Conservation (phyloP, 1,140 invertebrate genomes). For the Venturia canescens region DNA sequence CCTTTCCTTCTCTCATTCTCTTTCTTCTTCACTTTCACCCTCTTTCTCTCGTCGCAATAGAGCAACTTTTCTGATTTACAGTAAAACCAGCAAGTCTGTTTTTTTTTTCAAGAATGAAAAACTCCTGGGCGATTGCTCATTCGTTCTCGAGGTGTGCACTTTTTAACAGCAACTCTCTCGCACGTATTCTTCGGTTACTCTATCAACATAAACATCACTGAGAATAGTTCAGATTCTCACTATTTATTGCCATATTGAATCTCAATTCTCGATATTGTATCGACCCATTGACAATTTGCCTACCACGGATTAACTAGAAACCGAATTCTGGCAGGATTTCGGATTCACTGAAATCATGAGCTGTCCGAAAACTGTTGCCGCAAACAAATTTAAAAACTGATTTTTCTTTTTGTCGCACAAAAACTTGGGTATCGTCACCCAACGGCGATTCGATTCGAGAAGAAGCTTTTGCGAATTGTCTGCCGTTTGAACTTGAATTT, state of each 20-base stretch:
- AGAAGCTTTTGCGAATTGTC: too few species aligned
- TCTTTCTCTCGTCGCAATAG: neutral
- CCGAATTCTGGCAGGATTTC: too few species aligned
- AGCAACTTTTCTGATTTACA: neutral
- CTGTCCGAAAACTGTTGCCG: too few species aligned
- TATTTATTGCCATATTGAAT: neutral
- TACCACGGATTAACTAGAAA: neutral
- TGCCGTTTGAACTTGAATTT: too few species aligned
- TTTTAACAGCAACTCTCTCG: neutral
- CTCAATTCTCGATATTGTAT: neutral
- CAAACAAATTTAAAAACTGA: too few species aligned
- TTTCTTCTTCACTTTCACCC: neutral
- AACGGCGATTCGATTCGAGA: too few species aligned
- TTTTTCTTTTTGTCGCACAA: too few species aligned
- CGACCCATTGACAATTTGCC: neutral
- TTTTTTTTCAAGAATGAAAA: constrained; percentile 30
- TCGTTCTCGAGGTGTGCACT: constrained; percentile 11
- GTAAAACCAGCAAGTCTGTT: neutral
- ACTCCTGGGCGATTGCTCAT: constrained; percentile 2
- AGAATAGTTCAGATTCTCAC: neutral
- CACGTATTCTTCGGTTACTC: neutral
- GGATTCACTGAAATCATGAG: too few species aligned
- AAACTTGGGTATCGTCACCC: too few species aligned
- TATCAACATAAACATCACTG: neutral
- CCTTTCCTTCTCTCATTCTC: neutral